Evolutionary conservation across 1,140 invertebrate species (phyloP).

Genomic region (Drosophila melanogaster): DNA sequence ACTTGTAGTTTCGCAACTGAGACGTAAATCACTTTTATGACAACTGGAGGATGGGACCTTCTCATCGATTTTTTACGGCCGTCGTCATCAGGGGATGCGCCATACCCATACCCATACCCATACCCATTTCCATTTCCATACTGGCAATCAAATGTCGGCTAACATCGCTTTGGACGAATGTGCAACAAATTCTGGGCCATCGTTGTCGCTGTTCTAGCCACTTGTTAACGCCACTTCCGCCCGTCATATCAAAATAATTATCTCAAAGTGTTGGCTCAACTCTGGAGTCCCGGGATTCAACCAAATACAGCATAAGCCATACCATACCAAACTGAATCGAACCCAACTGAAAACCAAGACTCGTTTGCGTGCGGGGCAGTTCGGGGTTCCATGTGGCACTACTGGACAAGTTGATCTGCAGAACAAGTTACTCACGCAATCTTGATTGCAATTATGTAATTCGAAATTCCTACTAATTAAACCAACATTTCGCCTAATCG

Average conservation of each 20-base stretch:
- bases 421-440: conserved; percentile 77
- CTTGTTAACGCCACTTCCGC: conserved; percentile 79
- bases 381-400: conserved; percentile 22
- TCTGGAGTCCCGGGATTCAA: conserved; percentile 24
- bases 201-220: conserved; percentile 40
- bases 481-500: conserved; percentile 76
- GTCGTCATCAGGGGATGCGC: conserved; percentile 39
- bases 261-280: conserved; percentile 60
- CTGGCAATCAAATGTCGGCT: conserved; percentile 67
- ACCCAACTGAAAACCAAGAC: conserved; percentile 18
- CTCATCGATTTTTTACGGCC: conserved; percentile 53
- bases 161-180: conserved; percentile 57
- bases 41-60: conserved; percentile 33
- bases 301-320: background rate
- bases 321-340: conserved; percentile 12
- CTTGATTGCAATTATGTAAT: conserved; percentile 81
- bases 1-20: conserved; percentile 58
- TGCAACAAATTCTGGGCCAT: conserved; percentile 43
- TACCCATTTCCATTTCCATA: no score
- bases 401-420: conserved; percentile 62
- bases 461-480: conserved; percentile 78
- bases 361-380: conserved; percentile 51
- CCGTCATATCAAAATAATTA: conserved; percentile 82
- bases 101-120: conserved; percentile 55
- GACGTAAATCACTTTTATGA: conserved; percentile 73